Conservation (phyloP, 2,797 vertebrate genomes). For the Gambusia yucatana region DNA sequence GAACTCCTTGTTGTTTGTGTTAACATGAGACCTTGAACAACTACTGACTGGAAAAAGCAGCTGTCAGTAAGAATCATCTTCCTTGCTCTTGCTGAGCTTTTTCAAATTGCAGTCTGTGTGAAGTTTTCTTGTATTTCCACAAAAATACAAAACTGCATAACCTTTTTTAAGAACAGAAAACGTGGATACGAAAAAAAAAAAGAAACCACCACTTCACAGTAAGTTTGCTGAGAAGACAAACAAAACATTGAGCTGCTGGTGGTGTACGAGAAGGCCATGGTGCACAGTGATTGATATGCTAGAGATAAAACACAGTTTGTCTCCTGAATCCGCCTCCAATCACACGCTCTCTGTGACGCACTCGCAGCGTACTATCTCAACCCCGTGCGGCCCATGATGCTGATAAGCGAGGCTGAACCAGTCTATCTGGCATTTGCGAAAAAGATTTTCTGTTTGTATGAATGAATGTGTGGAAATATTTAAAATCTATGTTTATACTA, state of each 20-base stretch:
- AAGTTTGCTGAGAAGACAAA: conserved; percentile 69
- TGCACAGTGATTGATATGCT: conserved; percentile 66
- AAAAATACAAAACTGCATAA: conserved; percentile 42
- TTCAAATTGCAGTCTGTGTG: conserved; percentile 36
- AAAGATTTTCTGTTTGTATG: conserved; percentile 55
- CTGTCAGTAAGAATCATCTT: conserved; percentile 50
- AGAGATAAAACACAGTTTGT: conserved; percentile 71
- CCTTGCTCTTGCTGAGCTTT: conserved; percentile 33
- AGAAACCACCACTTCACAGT: conserved; percentile 51
- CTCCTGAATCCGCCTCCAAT: conserved; percentile 64
- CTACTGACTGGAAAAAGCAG: conserved; percentile 49
- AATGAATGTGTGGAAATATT: conserved; percentile 42
- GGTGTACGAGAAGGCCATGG: conserved; percentile 42
- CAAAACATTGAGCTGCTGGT: conserved; percentile 40
- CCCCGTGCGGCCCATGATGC: conserved; percentile 47
- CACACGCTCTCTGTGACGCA: conserved; percentile 65
- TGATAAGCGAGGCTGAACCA: conserved; percentile 59
- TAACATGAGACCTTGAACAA: conserved; percentile 55
- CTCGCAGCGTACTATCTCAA: conserved; percentile 56
- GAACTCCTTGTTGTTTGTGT: conserved; percentile 45
- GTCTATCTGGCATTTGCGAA: conserved; percentile 49
- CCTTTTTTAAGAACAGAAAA: conserved; percentile 35
- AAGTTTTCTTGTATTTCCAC: conserved; percentile 36
- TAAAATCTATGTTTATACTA: conserved; percentile 15
- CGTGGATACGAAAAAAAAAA: conserved; percentile 27